Conservation (phyloP, 2,888 invertebrate species). For the Caenorhabditis uteleia region DNA sequence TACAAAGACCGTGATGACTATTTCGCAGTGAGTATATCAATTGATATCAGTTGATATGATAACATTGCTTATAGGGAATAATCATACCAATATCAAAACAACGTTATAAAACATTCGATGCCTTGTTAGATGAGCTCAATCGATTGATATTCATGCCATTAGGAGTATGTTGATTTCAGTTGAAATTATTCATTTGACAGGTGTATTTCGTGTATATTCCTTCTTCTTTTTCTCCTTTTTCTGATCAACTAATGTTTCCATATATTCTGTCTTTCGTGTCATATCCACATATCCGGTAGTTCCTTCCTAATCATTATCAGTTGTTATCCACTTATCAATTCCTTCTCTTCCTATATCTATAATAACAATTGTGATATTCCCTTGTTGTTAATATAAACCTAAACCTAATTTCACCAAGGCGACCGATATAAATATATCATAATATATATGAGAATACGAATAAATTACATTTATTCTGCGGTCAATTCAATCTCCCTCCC, state of each 20-base stretch:
- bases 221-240: slow-evolving; percentile 1
- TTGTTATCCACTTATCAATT: no score
- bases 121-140: slow-evolving; percentile 67
- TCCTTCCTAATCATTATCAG: no score
- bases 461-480: no score
- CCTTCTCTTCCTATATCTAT: no score
- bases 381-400: no score
- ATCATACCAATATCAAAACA: slow-evolving; percentile 66
- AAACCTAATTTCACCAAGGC: no score
- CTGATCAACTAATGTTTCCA: slow-evolving; percentile 2
- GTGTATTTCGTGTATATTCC: background rate
- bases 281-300: no score
- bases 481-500: no score
- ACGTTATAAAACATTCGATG: slow-evolving; percentile 66
- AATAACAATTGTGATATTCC: background rate
- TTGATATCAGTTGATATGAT: no score
- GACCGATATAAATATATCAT: no score
- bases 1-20: slow-evolving; percentile 68
- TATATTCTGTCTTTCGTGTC: no score
- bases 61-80: background rate
- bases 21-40: slow-evolving; percentile 65
- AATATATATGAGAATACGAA: no score
- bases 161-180: slow-evolving; percentile 14
- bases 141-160: slow-evolving; percentile 47
- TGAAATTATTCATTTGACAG: background rate